Evolutionary conservation across 2,797 vertebrate genomes (phyloP), one percentile per base, ranked within the genome.

Genomic region (Loris lydekkerianus): DNA sequence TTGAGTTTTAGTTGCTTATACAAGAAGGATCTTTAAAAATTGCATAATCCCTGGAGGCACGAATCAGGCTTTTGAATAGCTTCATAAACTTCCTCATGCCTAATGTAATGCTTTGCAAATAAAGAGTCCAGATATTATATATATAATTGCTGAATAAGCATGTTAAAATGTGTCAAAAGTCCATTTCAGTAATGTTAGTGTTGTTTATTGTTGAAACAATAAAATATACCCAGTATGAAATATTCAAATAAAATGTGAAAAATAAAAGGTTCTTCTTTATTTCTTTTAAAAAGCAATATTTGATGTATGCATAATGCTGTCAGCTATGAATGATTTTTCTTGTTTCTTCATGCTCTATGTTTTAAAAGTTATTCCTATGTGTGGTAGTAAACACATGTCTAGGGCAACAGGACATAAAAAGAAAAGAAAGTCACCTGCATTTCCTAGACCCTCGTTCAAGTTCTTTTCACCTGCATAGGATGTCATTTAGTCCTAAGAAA

Each of bases 151-250:
- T 77, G 10, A 69, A 89, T 67, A 89, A 93, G 86, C 31, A n/a
- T 34, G 15, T 86, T 86, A 11, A 86, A 40, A 89, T 31, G 20
- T 69, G 31, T 86, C n/a, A 63, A 83, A 93, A 69, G 23, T 86
- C 34, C 72, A n/a, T 56, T 73, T 93, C 40, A 31, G n/a, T 75
- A 58, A 86, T 63, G 11, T 89, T 87, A 89, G 17, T 86, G 75
- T 63, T 73, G 9, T 69, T 84, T 69, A 75, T 63, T 95, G 31
- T 77, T 82, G 72, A 95, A 65, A 27, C 31, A 53, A 80, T 91
- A 76, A 81, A 87, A 61, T n/a, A 93, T 25, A 5, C 18, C 77
- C 53, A 37, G 53, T 34, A 78, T 29, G 25, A 6, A 34, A 34
- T 83, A 73, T 81, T 84, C 11, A 69, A 83, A 72, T 86, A 72